A percentile compares a stretch with the other conserved stretches of the same genome.
These are phyloP conservation scores for Falco rusticolus DNA, from an alignment of 2,797 vertebrate genomes.

Conservation along the genomic window DNA sequence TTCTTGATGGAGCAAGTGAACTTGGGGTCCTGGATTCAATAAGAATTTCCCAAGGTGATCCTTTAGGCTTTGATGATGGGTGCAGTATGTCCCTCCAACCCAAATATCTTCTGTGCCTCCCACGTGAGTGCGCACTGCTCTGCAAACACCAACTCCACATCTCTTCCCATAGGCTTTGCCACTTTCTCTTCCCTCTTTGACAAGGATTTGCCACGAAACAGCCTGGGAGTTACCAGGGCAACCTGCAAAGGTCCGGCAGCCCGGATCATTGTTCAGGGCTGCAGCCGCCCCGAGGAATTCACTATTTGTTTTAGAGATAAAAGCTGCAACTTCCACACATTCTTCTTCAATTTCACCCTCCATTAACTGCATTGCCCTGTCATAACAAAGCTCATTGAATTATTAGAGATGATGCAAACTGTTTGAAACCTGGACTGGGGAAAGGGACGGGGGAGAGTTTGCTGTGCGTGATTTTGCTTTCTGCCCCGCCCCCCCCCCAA, in stretches of 20 bases:
- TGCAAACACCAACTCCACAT: not conserved
- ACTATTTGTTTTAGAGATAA: conserved; percentile 80
- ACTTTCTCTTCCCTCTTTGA: conserved; percentile 45
- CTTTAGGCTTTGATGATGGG: not conserved
- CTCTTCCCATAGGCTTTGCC: conserved; percentile 13
- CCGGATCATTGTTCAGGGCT: conserved; percentile 70
- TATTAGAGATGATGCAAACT: not conserved
- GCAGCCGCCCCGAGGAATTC: conserved; percentile 78
- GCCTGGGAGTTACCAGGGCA: conserved; percentile 73
- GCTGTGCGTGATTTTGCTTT: not conserved
- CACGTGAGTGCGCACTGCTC: not conserved
- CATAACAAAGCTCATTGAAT: conserved; percentile 39
- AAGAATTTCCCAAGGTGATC: not conserved
- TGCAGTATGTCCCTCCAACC: not conserved
- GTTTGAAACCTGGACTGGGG: not conserved
- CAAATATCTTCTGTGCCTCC: not conserved
- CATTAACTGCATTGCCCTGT: conserved; percentile 65
- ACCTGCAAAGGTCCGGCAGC: conserved; percentile 50
- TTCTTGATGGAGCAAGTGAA: not conserved
- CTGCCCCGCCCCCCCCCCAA: not conserved
- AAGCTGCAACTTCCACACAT: conserved; percentile 77
- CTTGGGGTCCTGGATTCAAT: not conserved
- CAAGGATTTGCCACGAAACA: conserved; percentile 49
- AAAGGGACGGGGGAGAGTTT: not conserved
- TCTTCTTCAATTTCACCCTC: conserved; percentile 79